Base-by-base conservation (phyloP, 2,113 vertebrate genomes). In the Pseudorectes ferrugineus region DNA sequence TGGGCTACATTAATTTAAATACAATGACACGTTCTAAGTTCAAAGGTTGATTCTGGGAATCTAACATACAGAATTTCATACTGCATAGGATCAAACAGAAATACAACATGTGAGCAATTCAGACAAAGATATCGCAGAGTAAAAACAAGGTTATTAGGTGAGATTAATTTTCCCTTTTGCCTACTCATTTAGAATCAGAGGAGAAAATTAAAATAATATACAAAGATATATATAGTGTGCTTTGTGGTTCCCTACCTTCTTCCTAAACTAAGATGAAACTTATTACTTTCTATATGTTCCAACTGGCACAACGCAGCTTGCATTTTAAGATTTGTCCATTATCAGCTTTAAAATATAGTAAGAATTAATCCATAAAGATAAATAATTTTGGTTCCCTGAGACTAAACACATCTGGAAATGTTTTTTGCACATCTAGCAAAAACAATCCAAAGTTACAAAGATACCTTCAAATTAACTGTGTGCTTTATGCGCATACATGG, bases 371-470 rank as follows among this genome's bases (percentile, higher is more conserved):
- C n/a, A 76, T 45, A 70, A 91, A 93, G 42, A 75, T 31, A 85
- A 89, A 76, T 85, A 82, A 52, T 92, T 96, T 88, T 85, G 40
- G 33, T 80, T 88, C 20, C 28, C 59, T 52, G 67, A 46, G 70
- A 94, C 62, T 84, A 85, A 96, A 84, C 40, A 83, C 71, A 90
- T 92, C 77, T 96, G 84, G 75, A 95, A 93, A 76, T 68, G 71
- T 42, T 90, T 88, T 95, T 63, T 93, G 71, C 49, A 88, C 23
- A 78, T 85, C 36, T 66, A 93, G 49, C 21, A 93, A 80, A 91
- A 92, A 3, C 74, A 76, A 79, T n/a, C 29, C 55, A 46, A 95
- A 91, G 28, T 84, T 74, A 86, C 22, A 83, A 90, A 58, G 55
- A 87, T 35, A 85, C 10, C 28, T 85, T 92, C 66, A 72, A 79